Conservation (phyloP, 2,797 vertebrate species). For the Ciconia nigra region DNA sequence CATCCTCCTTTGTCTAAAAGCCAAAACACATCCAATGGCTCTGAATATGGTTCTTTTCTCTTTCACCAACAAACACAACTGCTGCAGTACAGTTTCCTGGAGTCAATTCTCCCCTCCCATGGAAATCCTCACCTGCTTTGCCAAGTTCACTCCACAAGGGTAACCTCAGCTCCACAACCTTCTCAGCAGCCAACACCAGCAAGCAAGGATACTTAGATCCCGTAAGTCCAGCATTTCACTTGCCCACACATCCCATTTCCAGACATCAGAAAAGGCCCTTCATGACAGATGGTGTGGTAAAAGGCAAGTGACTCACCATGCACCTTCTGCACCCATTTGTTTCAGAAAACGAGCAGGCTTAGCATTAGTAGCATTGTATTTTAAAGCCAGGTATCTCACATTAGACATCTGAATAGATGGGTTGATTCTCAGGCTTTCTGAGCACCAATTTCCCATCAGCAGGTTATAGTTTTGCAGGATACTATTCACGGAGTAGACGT, state of each 20-base stretch:
- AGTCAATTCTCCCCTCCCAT: neutral
- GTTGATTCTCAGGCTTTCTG: neutral
- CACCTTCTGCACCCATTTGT: neutral
- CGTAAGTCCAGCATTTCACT: neutral
- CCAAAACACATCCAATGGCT: neutral
- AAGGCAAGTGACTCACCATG: neutral
- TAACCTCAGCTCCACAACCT: neutral
- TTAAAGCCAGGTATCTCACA: neutral
- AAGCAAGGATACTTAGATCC: neutral
- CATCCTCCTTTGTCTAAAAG: neutral
- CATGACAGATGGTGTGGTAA: neutral
- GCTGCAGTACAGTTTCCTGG: neutral
- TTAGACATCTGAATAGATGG: neutral
- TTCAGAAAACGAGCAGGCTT: neutral
- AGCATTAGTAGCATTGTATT: neutral
- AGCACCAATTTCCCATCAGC: neutral
- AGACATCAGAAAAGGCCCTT: neutral
- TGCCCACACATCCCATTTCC: neutral
- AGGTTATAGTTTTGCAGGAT: neutral
- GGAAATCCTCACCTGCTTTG: neutral
- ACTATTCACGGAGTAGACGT: neutral
- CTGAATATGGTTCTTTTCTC: neutral
- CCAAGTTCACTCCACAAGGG: neutral
- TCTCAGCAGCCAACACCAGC: neutral
- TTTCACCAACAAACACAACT: neutral